These are phyloP conservation scores for Recurvirostra avosetta DNA, from an alignment of 2,113 vertebrate species.

Conservation along the genomic window DNA sequence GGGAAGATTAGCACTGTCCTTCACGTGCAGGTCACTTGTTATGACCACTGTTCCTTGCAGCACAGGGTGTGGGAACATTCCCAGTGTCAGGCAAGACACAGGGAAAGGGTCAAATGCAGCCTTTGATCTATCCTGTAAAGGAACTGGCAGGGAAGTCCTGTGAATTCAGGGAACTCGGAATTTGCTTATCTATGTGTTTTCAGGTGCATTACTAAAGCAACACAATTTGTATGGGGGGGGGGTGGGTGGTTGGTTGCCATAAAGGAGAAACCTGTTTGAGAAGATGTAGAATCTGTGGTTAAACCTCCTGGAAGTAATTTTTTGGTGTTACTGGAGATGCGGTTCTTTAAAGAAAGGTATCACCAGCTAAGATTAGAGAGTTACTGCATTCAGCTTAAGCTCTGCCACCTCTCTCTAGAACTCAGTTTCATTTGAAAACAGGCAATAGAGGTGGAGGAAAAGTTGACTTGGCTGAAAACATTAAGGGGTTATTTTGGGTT, in stretches of 20 bases:
- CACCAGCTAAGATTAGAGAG: too few relatives aligned
- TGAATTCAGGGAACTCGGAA: background rate
- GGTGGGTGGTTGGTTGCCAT: background rate
- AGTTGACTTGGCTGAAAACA: background rate
- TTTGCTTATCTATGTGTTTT: conserved; percentile 38
- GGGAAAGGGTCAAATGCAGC: conserved; percentile 4
- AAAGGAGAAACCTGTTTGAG: background rate
- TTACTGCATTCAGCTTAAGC: background rate
- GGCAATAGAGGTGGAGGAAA: background rate
- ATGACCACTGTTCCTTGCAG: conserved; percentile 39
- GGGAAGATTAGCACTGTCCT: conserved; percentile 69
- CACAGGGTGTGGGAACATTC: conserved; percentile 19
- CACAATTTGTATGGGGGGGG: background rate
- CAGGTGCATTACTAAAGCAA: background rate
- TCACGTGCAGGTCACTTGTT: conserved; percentile 59
- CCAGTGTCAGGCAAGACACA: conserved; percentile 13
- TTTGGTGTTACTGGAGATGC: background rate
- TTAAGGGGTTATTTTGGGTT: background rate
- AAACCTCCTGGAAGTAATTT: background rate
- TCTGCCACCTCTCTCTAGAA: background rate
- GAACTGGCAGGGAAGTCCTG: conserved; percentile 8
- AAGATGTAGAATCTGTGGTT: background rate
- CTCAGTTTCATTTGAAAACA: background rate
- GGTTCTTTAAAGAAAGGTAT: too few relatives aligned
- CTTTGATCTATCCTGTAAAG: conserved; percentile 55